These are phyloP conservation scores for Brachionus sp. DNA, from an alignment of 1,140 invertebrate species.

Conservation along the genomic window DNA sequence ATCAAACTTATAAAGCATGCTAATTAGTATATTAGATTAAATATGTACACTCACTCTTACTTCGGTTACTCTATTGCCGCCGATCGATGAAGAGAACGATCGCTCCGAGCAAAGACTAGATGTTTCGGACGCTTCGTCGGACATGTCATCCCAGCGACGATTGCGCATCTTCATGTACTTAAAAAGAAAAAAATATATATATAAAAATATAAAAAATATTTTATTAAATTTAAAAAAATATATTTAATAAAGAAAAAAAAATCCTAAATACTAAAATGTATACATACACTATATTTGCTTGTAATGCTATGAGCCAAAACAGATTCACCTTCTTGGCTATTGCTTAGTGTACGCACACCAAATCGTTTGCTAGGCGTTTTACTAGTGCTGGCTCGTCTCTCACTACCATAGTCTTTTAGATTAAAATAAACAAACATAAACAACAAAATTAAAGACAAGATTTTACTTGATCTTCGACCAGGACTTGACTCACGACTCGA, in stretches of 20 bases:
- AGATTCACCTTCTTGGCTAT: conserved; percentile 25
- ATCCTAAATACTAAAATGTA: background rate
- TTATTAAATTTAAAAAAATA: background rate
- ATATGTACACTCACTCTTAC: conserved; percentile 64
- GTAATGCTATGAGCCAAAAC: background rate
- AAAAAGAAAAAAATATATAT: background rate
- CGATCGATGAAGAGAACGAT: conserved; percentile 74
- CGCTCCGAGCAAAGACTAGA: conserved; percentile 89
- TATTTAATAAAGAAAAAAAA: background rate
- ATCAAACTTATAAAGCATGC: conserved; percentile 68
- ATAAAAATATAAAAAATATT: background rate
- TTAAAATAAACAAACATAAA: background rate
- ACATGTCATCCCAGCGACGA: conserved; percentile 57
- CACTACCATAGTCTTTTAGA: background rate
- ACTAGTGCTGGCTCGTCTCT: background rate
- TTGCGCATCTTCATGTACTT: background rate
- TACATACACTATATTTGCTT: background rate
- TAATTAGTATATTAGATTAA: conserved; percentile 50
- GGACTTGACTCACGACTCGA: conserved; percentile 47
- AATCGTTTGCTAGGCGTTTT: background rate
- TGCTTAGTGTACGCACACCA: background rate
- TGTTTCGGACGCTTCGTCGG: conserved; percentile 76
- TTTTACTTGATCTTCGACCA: conserved; percentile 32
- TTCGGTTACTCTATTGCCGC: conserved; percentile 67
- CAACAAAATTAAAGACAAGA: background rate